Percentiles rank a stretch among this genome's conserved stretches.
These are phyloP conservation scores for Turritopsis dohrnii DNA, from an alignment of 30 jellyfish, hydroid and myxozoan species.

Conservation along the genomic window DNA sequence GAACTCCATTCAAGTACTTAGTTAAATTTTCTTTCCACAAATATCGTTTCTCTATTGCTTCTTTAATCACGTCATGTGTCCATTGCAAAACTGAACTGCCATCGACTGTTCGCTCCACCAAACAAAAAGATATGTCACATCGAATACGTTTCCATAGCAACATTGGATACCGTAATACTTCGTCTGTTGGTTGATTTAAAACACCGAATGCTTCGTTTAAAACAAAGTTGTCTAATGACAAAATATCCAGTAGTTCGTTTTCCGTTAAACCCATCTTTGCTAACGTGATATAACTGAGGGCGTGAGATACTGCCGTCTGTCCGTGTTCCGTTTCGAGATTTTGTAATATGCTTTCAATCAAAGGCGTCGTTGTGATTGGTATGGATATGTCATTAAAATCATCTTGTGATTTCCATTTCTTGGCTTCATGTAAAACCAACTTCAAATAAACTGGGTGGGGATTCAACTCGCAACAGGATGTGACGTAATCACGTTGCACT, in stretches of 20 bases:
- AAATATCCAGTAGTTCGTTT: slow-evolving; percentile 30
- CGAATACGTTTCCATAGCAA: slow-evolving; percentile 39
- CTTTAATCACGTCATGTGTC: neutral
- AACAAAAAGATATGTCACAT: neutral
- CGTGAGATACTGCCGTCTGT: slow-evolving; percentile 15
- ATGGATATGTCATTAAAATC: neutral
- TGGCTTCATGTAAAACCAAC: slow-evolving; percentile 38
- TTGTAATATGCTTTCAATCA: neutral
- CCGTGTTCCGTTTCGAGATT: slow-evolving; percentile 17
- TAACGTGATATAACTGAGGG: slow-evolving; percentile 29
- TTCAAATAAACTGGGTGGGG: slow-evolving; percentile 26
- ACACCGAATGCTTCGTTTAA: slow-evolving; percentile 15
- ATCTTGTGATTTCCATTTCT: slow-evolving; percentile 33
- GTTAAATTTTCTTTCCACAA: neutral
- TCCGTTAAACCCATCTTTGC: slow-evolving; percentile 35
- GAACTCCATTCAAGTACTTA: neutral
- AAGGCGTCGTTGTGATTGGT: neutral
- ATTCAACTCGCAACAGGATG: neutral
- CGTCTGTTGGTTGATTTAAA: slow-evolving; percentile 32
- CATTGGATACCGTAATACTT: slow-evolving; percentile 30
- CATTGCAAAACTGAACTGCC: slow-evolving; percentile 26
- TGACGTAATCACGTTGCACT: neutral
- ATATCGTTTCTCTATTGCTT: neutral
- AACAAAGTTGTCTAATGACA: slow-evolving; percentile 35
- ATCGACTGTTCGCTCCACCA: slow-evolving; percentile 7